Percentiles rank a stretch among this genome's conserved stretches.
phyloP scores from a whole-genome alignment of 1,140 invertebrate genomes.

The Bemisia tabaci region DNA sequence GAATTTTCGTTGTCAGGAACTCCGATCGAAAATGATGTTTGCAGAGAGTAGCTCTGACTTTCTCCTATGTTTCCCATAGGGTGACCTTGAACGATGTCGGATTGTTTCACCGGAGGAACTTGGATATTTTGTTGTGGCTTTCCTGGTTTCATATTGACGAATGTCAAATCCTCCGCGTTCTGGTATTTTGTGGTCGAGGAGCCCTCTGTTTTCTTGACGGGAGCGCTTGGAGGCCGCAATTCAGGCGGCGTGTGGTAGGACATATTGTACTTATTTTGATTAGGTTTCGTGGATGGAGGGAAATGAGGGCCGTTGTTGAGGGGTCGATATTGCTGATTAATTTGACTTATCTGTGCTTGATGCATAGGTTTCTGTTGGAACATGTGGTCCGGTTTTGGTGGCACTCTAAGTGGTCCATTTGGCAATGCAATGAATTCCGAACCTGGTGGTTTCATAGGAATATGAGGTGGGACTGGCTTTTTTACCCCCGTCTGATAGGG shows the following conservation, averaged over 20 bases:
- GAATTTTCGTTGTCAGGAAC: slow-evolving; percentile 15
- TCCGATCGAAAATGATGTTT: slow-evolving; percentile 25
- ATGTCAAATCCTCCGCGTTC: not conserved
- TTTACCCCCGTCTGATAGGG: not conserved
- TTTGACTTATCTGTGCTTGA: not conserved
- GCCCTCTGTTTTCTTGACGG: not conserved
- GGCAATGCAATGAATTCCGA: not conserved
- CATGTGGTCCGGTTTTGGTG: not conserved
- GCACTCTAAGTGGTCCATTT: not conserved
- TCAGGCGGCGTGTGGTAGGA: not conserved
- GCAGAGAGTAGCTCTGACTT: slow-evolving; percentile 24
- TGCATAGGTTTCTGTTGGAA: not conserved
- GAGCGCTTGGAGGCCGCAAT: not conserved
- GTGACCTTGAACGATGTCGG: not conserved
- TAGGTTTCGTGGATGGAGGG: not conserved
- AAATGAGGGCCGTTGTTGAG: not conserved
- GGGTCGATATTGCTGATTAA: not conserved
- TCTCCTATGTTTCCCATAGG: slow-evolving; percentile 5
- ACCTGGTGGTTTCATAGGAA: not conserved
- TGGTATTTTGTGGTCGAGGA: not conserved
- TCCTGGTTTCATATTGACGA: slow-evolving; percentile 11
- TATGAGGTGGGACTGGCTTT: not conserved
- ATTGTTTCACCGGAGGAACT: not conserved
- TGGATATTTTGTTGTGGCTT: slow-evolving; percentile 3
- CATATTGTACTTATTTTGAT: not conserved